Evolutionary conservation across 2,113 vertebrate species (phyloP), one percentile per base, ranked within the genome.

Genomic region (Morone saxatilis): DNA sequence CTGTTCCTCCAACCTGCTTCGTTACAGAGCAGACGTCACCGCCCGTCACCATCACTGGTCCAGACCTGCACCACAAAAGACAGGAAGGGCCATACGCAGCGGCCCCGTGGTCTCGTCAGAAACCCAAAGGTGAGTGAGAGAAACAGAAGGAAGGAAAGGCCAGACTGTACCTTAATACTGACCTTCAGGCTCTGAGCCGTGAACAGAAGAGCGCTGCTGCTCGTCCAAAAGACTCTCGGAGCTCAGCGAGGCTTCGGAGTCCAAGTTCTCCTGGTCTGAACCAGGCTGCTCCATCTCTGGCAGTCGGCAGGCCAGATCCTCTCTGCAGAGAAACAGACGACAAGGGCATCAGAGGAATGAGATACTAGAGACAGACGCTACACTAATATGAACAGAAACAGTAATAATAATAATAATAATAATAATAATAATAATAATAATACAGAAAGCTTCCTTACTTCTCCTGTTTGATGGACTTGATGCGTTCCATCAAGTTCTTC

Each of bases 401-500:
- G 4, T 13, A 31, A 31, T 31, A 31, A 31, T 31, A 31, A 3
- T 4, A 31, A 3, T 31, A 47, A 47, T 0, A 5, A 14, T 1
- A 31, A 16, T 1, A 10, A 31, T 31, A 31, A 25, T 25, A 13
- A 13, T 12, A 45, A 45, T 0, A 5, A 14, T 1, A 31, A 16
- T 1, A 10, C 22, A 53, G 40, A 38, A 48, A 14, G 1, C 19
- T 4, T 71, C 13, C 94, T 96, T 93, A 98, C 98, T 99, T 99
- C 71, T 99, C 98, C 88, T 99, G 97, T 85, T 99, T 99, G 91
- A 99, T 98, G 17, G 97, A 98, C 92, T 98, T 97, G 79, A 99
- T 97, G 25, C 96, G 95, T 47, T 98, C 97, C 0, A 99, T 93
- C 90, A 99, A 95, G 70, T 96, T 97, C 88, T 97, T 96, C 89